Conservation (phyloP, 2,113 vertebrate species). For the Chitala chitala region DNA sequence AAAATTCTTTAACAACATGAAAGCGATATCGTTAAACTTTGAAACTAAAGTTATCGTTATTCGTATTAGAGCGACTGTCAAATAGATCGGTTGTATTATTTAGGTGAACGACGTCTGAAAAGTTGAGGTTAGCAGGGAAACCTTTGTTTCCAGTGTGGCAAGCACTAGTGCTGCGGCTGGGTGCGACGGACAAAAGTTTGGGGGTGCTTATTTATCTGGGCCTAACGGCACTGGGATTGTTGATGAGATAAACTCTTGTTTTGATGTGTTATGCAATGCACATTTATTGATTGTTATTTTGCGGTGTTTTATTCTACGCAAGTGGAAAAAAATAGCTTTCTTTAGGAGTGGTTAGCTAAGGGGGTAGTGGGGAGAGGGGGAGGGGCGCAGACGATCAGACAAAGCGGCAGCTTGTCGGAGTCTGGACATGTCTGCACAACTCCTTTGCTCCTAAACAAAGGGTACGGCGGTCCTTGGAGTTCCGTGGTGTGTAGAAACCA, state of each 20-base stretch:
- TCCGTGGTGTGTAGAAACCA: too few relatives aligned
- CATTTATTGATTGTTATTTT: not conserved
- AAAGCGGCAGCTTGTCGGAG: conserved; percentile 68
- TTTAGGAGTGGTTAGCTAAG: conserved; percentile 16
- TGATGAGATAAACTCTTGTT: not conserved
- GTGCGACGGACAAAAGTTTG: conserved; percentile 20
- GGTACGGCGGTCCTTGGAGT: too few relatives aligned
- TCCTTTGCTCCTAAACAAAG: conserved; percentile 62
- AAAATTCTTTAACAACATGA: too few relatives aligned
- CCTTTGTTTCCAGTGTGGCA: conserved; percentile 16
- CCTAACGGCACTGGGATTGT: not conserved
- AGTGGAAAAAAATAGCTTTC: not conserved
- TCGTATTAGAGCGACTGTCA: not conserved
- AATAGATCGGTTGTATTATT: not conserved
- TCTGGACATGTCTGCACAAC: conserved; percentile 59
- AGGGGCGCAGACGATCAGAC: conserved; percentile 59
- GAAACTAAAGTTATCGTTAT: not conserved
- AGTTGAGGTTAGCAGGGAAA: not conserved
- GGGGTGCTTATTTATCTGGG: conserved; percentile 1
- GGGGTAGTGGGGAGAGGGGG: conserved; percentile 45
- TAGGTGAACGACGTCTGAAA: not conserved
- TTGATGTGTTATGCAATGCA: not conserved
- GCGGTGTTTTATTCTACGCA: not conserved
- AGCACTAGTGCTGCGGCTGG: conserved; percentile 4
- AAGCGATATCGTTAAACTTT: too few relatives aligned